Evolutionary conservation across 2,888 invertebrate species (phyloP), one percentile per base, ranked within the genome.

Genomic region (Tipula confusa): DNA sequence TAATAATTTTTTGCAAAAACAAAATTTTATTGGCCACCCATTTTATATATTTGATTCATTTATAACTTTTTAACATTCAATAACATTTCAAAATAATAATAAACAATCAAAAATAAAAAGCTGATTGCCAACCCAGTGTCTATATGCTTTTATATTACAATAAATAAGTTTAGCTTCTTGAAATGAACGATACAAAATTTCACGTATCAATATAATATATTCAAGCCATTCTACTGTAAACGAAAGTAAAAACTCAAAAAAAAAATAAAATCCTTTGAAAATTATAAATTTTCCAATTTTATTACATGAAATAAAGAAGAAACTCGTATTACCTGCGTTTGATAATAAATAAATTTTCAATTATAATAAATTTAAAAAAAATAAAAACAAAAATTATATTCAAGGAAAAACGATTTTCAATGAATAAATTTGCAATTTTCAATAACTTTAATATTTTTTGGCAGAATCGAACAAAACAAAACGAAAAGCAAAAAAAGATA

Each of bases 311-410:
- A 64, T 64, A 64, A 64, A 24, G 64, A 64, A 64, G 24, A 18
- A 64, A 64, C 18, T 24, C 24, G 24, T 64, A 64, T 64, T 64
- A 64, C 64, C 64, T 64, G 64, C 64, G 64, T 64, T 64, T 64
- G 64, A 64, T 64, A 64, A 64, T 64, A 64, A 64, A 64, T 64
- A 64, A 64, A 64, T 64, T 64, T 64, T 64, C 64, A 64, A 64
- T 64, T 64, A 64, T 64, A 64, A 64, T 64, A 64, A 64, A 64
- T 64, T 64, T 43, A 43, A 43, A 43, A 43, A 43, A 43, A 15
- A 33, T 33, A 33, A 9, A n/a, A n/a, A n/a, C n/a, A 36, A 36
- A 36, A 36, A 36, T 9, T 9, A 43, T 5, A 24, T 64, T 24
- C 64, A 11, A 64, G 64, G 24, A 18, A 24, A 64, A 64, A 9